Percentiles rank a stretch among this genome's conserved stretches.
These are phyloP conservation scores for Arrhopalites spinosus DNA, from an alignment of 2,888 invertebrate species.

Conservation along the genomic window DNA sequence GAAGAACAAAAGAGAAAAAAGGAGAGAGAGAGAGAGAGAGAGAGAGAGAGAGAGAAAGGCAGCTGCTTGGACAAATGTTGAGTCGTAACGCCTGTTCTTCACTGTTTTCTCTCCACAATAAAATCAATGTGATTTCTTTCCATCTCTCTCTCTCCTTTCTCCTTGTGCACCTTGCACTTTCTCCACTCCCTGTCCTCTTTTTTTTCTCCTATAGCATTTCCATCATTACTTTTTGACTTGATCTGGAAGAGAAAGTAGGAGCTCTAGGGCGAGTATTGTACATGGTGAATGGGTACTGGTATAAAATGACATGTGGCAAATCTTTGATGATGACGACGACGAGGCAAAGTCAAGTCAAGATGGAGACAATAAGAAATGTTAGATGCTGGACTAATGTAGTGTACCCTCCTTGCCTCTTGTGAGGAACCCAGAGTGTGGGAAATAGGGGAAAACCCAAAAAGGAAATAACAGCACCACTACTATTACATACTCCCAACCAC, in stretches of 20 bases:
- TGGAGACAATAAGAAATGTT: not conserved
- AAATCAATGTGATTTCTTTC: slow-evolving; percentile 26
- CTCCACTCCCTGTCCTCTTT: not conserved
- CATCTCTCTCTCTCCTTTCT: not conserved
- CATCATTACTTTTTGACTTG: not conserved
- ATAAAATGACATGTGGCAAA: not conserved
- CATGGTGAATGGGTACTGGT: not conserved
- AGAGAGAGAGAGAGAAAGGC: not conserved
- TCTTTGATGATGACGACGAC: no score
- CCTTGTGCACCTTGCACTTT: slow-evolving; percentile 1
- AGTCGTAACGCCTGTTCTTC: slow-evolving; percentile 6
- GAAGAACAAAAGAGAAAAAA: not conserved
- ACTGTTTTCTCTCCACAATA: slow-evolving; percentile 19
- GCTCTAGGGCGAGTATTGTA: not conserved
- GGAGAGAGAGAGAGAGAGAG: not conserved
- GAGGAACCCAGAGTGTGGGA: no score
- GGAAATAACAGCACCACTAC: not conserved
- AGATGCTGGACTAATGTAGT: not conserved
- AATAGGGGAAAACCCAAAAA: no score
- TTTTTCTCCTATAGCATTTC: not conserved
- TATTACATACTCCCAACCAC: not conserved
- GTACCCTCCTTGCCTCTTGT: no score
- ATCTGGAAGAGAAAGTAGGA: no score
- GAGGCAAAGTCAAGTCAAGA: not conserved
- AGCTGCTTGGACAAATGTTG: slow-evolving; percentile 31